Evolutionary conservation across 2,888 invertebrate genomes (phyloP).

Genomic region (Isotomurus palustris): DNA sequence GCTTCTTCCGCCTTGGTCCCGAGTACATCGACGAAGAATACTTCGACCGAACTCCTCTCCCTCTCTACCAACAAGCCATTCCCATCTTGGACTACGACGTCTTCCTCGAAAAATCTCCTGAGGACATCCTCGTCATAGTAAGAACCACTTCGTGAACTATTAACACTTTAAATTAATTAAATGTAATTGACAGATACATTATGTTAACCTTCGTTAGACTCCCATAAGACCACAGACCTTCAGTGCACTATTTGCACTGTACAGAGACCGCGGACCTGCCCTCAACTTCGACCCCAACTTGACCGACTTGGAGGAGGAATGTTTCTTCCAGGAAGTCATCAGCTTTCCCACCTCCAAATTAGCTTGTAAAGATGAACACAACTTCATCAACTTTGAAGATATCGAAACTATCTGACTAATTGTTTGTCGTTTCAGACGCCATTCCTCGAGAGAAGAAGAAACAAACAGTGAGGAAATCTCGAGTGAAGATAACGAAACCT

Average conservation of each 20-base stretch:
- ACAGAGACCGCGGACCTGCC: slow-evolving; percentile 31
- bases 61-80: slow-evolving; percentile 32
- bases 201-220: slow-evolving; percentile 22
- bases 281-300: slow-evolving; percentile 40
- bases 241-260: slow-evolving; percentile 31
- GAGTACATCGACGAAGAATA: slow-evolving; percentile 41
- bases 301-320: slow-evolving; percentile 44
- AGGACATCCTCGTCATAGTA: slow-evolving; percentile 39
- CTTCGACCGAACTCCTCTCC: slow-evolving; percentile 42
- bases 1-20: slow-evolving; percentile 37
- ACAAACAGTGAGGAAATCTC: slow-evolving; percentile 26
- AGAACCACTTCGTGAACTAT: neutral
- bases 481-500: slow-evolving; percentile 35
- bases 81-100: slow-evolving; percentile 28
- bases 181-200: neutral
- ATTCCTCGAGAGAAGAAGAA: slow-evolving; percentile 29
- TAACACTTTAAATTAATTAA: neutral
- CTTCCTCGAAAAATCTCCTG: slow-evolving; percentile 30
- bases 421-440: slow-evolving; percentile 22
- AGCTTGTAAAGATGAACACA: too few relatives aligned
- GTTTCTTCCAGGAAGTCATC: slow-evolving; percentile 33
- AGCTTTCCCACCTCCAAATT: slow-evolving; percentile 30
- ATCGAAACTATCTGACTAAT: neutral
- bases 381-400: too few relatives aligned
- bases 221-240: slow-evolving; percentile 36